phyloP scores from a whole-genome alignment of 1,140 invertebrate genomes.

The Eufriesea mexicana region DNA sequence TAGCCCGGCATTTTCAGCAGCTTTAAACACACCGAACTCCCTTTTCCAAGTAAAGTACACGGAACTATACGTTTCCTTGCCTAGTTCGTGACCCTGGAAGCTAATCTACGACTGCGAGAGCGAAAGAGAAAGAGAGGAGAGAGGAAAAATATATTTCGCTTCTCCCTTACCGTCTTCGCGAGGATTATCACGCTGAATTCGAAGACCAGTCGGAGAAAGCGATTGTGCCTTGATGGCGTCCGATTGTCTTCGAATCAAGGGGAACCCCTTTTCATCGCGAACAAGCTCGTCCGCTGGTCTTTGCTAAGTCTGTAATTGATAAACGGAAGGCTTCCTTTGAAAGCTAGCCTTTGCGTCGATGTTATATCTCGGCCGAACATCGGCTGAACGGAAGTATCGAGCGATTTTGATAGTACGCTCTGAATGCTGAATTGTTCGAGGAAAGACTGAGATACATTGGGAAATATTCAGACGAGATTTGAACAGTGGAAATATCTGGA shows the following conservation, averaged over 20 bases:
- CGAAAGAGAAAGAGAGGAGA: slow-evolving; percentile 10
- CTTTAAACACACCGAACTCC: slow-evolving; percentile 26
- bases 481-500: too few relatives aligned
- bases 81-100: slow-evolving; percentile 24
- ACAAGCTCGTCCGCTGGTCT: neutral
- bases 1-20: slow-evolving; percentile 30
- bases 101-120: slow-evolving; percentile 38
- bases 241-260: neutral
- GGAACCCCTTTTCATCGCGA: neutral
- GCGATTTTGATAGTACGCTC: neutral
- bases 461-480: too few relatives aligned
- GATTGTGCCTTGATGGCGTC: neutral
- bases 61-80: slow-evolving; percentile 39
- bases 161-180: too few relatives aligned
- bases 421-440: neutral
- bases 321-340: neutral
- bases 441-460: neutral
- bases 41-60: slow-evolving; percentile 36
- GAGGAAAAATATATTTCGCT: slow-evolving; percentile 6
- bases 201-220: neutral
- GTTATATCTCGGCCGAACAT: neutral
- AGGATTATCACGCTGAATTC: slow-evolving; percentile 5
- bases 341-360: neutral
- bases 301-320: neutral
- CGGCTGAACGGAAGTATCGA: neutral